Evolutionary conservation across 2,888 invertebrate genomes (phyloP), one percentile per base, ranked within the genome.

Genomic region (Sarcophaga caerulescens): DNA sequence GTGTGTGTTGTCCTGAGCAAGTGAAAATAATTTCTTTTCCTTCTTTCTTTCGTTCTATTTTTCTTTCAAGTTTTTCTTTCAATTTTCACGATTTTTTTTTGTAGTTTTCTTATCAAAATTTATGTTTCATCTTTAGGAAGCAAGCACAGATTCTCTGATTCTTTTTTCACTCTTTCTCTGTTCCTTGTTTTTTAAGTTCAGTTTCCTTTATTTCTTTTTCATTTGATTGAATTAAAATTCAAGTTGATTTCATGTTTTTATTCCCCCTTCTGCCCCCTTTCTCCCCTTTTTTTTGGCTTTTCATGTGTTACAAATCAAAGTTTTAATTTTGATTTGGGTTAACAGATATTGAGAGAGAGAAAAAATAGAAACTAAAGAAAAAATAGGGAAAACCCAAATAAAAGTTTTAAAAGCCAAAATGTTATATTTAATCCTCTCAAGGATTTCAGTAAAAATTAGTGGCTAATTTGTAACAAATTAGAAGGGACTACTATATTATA

Each of bases 21-120:
- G 75, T 81, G 66, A 81, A 84, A 84, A 75, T 68, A 84, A 75
- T 71, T 86, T 75, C 65, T 77, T 80, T 68, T 12, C 60, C 1
- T 65, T 47, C 17, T 23, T 59, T 47, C 60, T 52, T 66, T 23
- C 52, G 3, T 47, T 44, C 2, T 35, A 63, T 60, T 63, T 68
- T 52, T 5, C 6, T 47, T 52, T 63, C 19, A 74, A 63, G 23
- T 74, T 70, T 81, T 83, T 83, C 74, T 78, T 73, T 78, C 52
- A 69, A 35, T 62, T 77, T 82, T 59, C 47, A 3, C 10, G 45
- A 25, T 57, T 65, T 82, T 60, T 14, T 76, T 65, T 77, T 73
- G 17, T 76, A 47, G 12, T 57, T 78, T 45, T 52, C 52, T 52
- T 17, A 52, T 52, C 52, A 52, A 14, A 52, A 52, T 52, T 52